phyloP scores from a whole-genome alignment of 2,888 invertebrate genomes.

The Xestia xanthographa region DNA sequence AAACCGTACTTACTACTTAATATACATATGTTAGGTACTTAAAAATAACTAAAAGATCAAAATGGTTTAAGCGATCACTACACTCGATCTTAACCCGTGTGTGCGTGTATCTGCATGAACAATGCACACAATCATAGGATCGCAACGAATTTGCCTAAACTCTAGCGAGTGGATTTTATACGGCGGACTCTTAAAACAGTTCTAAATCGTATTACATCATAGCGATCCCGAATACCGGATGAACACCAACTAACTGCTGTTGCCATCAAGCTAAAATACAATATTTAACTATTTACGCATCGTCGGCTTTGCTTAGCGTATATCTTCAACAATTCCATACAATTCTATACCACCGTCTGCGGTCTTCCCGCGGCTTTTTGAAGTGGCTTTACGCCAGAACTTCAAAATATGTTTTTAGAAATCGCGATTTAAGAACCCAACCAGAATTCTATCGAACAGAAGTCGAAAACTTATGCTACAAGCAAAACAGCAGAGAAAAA shows the following conservation, averaged over 20 bases:
- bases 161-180: too few relatives aligned
- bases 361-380: neutral
- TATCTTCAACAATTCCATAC: neutral
- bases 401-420: slow-evolving; percentile 4
- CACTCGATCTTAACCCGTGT: too few relatives aligned
- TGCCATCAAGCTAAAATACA: neutral
- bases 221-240: too few relatives aligned
- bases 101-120: too few relatives aligned
- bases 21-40: too few relatives aligned
- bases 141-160: too few relatives aligned
- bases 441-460: slow-evolving; percentile 59
- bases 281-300: neutral
- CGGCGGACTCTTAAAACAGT: too few relatives aligned
- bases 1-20: too few relatives aligned
- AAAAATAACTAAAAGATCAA: too few relatives aligned
- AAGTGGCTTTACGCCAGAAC: neutral
- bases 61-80: too few relatives aligned
- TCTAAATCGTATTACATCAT: too few relatives aligned
- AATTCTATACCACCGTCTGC: neutral
- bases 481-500: slow-evolving; percentile 55
- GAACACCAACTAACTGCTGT: neutral
- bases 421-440: slow-evolving; percentile 1
- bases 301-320: neutral
- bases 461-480: slow-evolving; percentile 61
- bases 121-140: too few relatives aligned